Conservation (phyloP, 2,113 vertebrate genomes). For the Hystrix cristata region DNA sequence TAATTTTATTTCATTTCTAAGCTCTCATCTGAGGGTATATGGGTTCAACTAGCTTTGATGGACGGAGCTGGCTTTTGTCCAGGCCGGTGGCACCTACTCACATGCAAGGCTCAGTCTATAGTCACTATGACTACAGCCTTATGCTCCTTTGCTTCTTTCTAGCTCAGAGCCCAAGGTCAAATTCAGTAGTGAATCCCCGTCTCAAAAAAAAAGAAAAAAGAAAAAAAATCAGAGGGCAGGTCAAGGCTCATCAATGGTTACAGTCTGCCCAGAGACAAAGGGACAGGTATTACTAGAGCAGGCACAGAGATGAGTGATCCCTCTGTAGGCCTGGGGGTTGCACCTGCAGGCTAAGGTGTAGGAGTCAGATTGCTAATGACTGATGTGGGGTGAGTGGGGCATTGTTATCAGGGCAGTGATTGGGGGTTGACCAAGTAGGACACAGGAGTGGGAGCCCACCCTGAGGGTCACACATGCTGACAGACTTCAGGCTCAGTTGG, state of each 20-base stretch:
- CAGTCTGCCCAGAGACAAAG: constrained; percentile 92
- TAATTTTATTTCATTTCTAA: background rate
- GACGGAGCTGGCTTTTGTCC: background rate
- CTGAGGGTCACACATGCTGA: constrained; percentile 86
- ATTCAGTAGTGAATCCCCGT: background rate
- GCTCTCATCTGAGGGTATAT: background rate
- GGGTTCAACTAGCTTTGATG: background rate
- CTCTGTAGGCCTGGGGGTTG: constrained; percentile 87
- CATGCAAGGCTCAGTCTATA: background rate
- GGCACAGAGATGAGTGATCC: constrained; percentile 88
- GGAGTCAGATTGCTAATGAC: background rate
- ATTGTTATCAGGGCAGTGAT: background rate
- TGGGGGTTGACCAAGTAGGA: background rate
- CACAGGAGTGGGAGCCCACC: background rate
- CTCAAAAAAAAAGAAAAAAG: no score
- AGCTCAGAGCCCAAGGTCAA: background rate
- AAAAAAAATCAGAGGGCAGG: background rate
- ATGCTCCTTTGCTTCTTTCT: background rate
- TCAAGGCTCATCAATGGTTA: constrained; percentile 91
- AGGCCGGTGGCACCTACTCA: background rate
- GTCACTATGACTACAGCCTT: background rate
- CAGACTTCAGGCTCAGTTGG: constrained; percentile 89
- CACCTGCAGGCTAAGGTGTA: constrained; percentile 90
- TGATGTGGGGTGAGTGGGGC: background rate
- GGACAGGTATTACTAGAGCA: constrained; percentile 93